A percentile compares a stretch with the other conserved stretches of the same genome.
Evolutionary conservation across 1,140 invertebrate species (phyloP).

Genomic region (Bradynema listronoti): DNA sequence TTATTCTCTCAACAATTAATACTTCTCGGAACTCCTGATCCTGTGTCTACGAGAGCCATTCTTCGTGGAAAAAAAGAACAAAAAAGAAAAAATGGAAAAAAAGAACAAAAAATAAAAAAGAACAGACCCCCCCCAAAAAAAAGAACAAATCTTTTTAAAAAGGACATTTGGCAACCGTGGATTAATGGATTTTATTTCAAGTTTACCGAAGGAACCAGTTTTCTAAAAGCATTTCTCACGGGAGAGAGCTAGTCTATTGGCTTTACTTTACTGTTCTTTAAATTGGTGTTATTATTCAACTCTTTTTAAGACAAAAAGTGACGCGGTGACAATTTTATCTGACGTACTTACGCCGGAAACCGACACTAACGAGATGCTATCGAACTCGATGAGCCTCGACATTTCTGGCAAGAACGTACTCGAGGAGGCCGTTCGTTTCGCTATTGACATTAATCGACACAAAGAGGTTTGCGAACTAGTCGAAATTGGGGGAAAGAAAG

Average conservation of each 20-base stretch:
- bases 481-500: constrained; percentile 82
- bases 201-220: too few species aligned
- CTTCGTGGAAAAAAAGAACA: too few species aligned
- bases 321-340: constrained; percentile 94
- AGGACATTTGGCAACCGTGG: too few species aligned
- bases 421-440: constrained; percentile 89
- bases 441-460: constrained; percentile 92
- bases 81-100: too few species aligned
- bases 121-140: too few species aligned
- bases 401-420: constrained; percentile 59
- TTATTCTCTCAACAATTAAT: too few species aligned
- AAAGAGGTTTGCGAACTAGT: constrained; percentile 84
- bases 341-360: constrained; percentile 70
- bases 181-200: constrained; percentile 6
- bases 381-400: constrained; percentile 54
- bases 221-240: too few species aligned
- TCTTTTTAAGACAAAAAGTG: constrained; percentile 72
- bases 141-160: too few species aligned
- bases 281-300: constrained; percentile 4
- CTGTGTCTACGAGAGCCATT: too few species aligned
- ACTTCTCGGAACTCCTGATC: too few species aligned
- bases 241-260: too few species aligned
- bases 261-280: constrained; percentile 4
- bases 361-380: constrained; percentile 51
- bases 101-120: too few species aligned